Base-by-base conservation (phyloP, 2,888 invertebrate genomes). In the Exephanes ischioxanthus region DNA sequence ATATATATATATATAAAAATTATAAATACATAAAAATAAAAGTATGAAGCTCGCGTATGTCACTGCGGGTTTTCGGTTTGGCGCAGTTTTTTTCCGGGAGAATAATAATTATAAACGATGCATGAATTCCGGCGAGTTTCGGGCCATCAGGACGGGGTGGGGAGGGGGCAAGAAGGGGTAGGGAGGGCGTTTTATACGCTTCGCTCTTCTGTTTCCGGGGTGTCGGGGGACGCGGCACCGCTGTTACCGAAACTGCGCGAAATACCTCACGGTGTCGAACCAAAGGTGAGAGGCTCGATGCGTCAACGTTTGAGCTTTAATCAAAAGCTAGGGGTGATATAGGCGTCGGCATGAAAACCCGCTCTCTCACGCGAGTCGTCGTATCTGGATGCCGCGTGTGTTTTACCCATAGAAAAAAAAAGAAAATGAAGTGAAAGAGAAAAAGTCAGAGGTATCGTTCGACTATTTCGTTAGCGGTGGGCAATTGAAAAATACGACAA, bases 401-500 rank as follows among this genome's bases (percentile, higher is more conserved):
- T 80, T 19, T 67, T 85, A 80, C 85, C 89, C 87, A 90, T 90
- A 89, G 87, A 90, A 89, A n/a, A 45, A 55, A 77, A 67, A 51
- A 9, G 22, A 14, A 48, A 22, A 67, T 19, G 37, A 22, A 19
- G n/a, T n/a, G 41, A 67, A 41, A 41, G 37, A 7, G 3, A 67
- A 67, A 67, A 14, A 41, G 87, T 87, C 70, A 82, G 63, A 76
- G 79, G 84, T 85, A 88, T 90, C 86, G 86, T 80, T 76, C 79
- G 85, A 83, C 88, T 89, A 89, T 90, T 90, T 90, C 88, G 91
- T 89, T 90, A 90, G 88, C 87, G 84, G 53, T 53, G 37, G 67
- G 87, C 90, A 91, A 91, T 91, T 90, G 91, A 91, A 91, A 91
- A 89, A 90, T 89, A 90, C 88, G 87, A 81, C 68, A 66, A 55